These are phyloP conservation scores for Cecidostiba fungosa DNA, from an alignment of 2,888 invertebrate species.

Conservation along the genomic window DNA sequence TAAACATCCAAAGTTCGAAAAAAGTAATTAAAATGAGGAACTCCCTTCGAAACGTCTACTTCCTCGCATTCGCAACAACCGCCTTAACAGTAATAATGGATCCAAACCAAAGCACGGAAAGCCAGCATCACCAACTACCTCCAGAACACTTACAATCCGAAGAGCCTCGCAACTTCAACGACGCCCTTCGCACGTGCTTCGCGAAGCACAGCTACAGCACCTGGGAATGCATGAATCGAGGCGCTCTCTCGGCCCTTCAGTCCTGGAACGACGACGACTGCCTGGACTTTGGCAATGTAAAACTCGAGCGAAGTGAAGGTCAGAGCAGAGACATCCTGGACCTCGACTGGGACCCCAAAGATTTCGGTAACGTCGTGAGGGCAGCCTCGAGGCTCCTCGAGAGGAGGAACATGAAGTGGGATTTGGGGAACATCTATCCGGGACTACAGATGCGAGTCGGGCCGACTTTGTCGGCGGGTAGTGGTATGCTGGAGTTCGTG, in stretches of 20 bases:
- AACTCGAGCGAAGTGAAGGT: constrained; percentile 84
- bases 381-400: constrained; percentile 82
- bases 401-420: constrained; percentile 88
- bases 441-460: constrained; percentile 89
- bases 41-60: constrained; percentile 67
- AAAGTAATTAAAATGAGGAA: constrained; percentile 68
- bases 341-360: constrained; percentile 88
- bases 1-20: not conserved
- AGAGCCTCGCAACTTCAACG: constrained; percentile 70
- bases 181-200: constrained; percentile 72
- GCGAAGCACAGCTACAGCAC: constrained; percentile 68
- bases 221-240: constrained; percentile 86
- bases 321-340: constrained; percentile 85
- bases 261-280: constrained; percentile 85
- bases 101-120: constrained; percentile 47
- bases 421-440: constrained; percentile 87
- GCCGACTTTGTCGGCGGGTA: constrained; percentile 84
- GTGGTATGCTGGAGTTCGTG: constrained; percentile 88
- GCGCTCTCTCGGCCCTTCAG: constrained; percentile 85
- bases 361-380: constrained; percentile 84
- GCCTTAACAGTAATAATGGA: constrained; percentile 75
- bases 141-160: constrained; percentile 65
- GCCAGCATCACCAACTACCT: not conserved
- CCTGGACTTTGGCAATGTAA: constrained; percentile 85
- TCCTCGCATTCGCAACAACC: constrained; percentile 68